Evolutionary conservation across 92 coral and sea anemone species (phyloP).

Genomic region (Palythoa caribaeorum): DNA sequence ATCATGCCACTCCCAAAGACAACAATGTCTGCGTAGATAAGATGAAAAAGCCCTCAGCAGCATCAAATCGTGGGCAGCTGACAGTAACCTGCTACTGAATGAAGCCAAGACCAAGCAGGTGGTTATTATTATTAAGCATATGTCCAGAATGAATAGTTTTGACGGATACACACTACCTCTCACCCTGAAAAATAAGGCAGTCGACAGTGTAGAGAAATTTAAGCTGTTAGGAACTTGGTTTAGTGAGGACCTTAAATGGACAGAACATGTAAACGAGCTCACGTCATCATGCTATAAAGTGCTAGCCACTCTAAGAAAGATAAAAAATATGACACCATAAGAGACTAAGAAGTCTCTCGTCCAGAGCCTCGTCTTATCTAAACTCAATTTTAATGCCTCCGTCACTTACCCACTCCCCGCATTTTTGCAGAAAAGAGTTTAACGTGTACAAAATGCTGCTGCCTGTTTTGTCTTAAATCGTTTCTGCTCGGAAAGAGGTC

Average conservation of each 20-base stretch:
- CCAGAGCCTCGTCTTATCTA: slow-evolving; percentile 37
- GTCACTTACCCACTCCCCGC: slow-evolving; percentile 13
- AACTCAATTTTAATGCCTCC: slow-evolving; percentile 23
- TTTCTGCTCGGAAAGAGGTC: too few relatives aligned
- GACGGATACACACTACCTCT: neutral
- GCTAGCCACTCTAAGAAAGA: slow-evolving; percentile 45
- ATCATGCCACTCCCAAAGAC: neutral
- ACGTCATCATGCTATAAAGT: slow-evolving; percentile 58
- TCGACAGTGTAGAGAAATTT: slow-evolving; percentile 32
- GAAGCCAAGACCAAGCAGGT: slow-evolving; percentile 49
- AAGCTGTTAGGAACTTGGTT: slow-evolving; percentile 48
- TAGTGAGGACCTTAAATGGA: slow-evolving; percentile 53
- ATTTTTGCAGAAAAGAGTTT: neutral
- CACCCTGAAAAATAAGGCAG: slow-evolving; percentile 21
- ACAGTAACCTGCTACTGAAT: slow-evolving; percentile 21
- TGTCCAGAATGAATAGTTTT: slow-evolving; percentile 28
- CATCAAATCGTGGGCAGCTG: slow-evolving; percentile 2
- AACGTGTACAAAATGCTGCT: slow-evolving; percentile 44
- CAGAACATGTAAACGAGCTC: slow-evolving; percentile 51
- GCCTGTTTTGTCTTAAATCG: neutral
- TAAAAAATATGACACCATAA: slow-evolving; percentile 53
- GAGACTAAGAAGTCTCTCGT: slow-evolving; percentile 34
- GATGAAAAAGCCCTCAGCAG: neutral
- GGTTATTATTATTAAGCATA: slow-evolving; percentile 15
- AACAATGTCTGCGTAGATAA: neutral